Conservation (phyloP, 2,888 invertebrate genomes). For the Apamea crenata region DNA sequence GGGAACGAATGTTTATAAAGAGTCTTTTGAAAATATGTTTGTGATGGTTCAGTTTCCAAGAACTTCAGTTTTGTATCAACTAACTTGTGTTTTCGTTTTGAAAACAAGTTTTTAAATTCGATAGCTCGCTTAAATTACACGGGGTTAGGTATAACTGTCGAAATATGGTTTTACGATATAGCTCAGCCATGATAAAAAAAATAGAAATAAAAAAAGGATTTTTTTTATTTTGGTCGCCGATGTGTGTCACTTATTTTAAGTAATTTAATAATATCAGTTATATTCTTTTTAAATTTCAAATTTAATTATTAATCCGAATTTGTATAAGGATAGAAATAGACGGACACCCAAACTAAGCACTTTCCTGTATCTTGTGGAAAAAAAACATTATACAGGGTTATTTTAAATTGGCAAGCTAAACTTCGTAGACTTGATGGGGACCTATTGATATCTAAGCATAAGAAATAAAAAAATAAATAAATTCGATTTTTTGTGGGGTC, state of each 20-base stretch:
- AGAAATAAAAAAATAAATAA: no score
- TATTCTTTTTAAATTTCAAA: not conserved
- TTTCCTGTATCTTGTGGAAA: no score
- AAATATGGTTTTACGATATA: not conserved
- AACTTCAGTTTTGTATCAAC: not conserved
- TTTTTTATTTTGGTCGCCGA: not conserved
- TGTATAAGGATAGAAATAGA: no score
- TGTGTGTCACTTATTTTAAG: not conserved
- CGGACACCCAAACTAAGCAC: no score
- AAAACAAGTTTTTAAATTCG: not conserved
- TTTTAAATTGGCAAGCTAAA: not conserved
- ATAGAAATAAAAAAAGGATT: no score
- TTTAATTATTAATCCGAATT: no score
- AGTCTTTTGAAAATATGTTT: conserved; percentile 3
- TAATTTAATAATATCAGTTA: not conserved
- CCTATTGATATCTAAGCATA: no score
- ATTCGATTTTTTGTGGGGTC: no score
- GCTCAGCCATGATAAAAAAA: not conserved
- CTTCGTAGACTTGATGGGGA: not conserved
- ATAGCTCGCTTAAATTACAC: not conserved
- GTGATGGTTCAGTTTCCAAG: no score
- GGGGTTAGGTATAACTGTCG: no score
- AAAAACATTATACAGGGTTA: not conserved
- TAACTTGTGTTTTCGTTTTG: not conserved
- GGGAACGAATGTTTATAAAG: conserved; percentile 24